Evolutionary conservation across 2,113 vertebrate genomes (phyloP), one percentile per base, ranked within the genome.

Genomic region (Geococcyx californianus): DNA sequence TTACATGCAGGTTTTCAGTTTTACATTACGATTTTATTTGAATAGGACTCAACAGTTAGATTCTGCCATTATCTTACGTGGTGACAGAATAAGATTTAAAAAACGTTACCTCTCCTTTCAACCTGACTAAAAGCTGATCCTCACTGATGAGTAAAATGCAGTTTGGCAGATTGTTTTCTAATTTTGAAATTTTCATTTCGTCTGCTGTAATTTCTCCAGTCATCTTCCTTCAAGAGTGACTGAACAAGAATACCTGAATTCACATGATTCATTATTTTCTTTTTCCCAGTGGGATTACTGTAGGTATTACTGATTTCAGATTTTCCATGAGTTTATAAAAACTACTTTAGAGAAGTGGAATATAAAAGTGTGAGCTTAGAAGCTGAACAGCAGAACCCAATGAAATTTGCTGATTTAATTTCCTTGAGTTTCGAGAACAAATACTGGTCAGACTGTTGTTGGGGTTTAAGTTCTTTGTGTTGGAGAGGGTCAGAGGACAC

Each of bases 361-460:
- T 1, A 5, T 63, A 51, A 67, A 68, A 78, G 42, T 66, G 64
- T 85, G 18, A 91, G 55, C 68, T 93, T 66, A 95, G 72, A 95
- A 97, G 90, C 59, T 90, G 40, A 47, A 29, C 6, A 60, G 73
- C 93, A 80, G 49, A 80, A 85, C 33, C 33, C 85, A 84, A 75
- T 77, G 74, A 80, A 93, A 94, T 91, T 56, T 92, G 70, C 49
- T 95, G n/a, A 64, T 92, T 94, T 42, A 12, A 36, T 79, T 69
- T 81, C 59, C 34, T 42, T 75, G 38, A 55, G 29, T 64, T 93
- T 80, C 3, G 7, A 68, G 26, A n/a, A 24, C 36, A 33, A 68
- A 44, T 24, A 1, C 49, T 77, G 52, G 25, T 68, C 16, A 36
- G 55, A 62, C 51, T 26, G 3, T 51, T 58, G 24, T 47, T 4